Conservation (phyloP, 2,797 vertebrate genomes). For the Philypnodon macrostomus region DNA sequence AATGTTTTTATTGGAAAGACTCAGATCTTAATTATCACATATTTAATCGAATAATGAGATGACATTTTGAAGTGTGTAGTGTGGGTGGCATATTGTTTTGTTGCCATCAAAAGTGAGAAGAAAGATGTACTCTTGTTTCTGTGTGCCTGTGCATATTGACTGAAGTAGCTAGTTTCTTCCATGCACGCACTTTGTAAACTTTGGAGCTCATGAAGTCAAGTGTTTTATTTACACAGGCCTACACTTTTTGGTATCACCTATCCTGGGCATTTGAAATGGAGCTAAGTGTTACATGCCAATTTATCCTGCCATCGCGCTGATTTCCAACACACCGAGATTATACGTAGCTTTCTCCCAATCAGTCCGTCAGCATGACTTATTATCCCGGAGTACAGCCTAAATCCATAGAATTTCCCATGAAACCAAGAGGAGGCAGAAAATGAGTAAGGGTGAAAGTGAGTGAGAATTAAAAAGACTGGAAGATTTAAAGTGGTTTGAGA, state of each 20-base stretch:
- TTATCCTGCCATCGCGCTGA: conserved; percentile 13
- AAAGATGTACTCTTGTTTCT: too few relatives aligned
- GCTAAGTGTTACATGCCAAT: conserved; percentile 5
- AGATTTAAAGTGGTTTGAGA: conserved; percentile 38
- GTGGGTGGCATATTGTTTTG: too few relatives aligned
- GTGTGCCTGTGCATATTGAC: background rate
- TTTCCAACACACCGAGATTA: conserved; percentile 17
- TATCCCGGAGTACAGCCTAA: conserved; percentile 17
- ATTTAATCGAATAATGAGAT: too few relatives aligned
- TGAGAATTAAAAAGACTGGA: conserved; percentile 34
- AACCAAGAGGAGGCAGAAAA: conserved; percentile 34
- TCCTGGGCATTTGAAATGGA: conserved; percentile 1
- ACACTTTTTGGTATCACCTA: background rate
- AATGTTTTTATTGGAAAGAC: too few relatives aligned
- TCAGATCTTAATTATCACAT: too few relatives aligned
- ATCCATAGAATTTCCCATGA: conserved; percentile 26
- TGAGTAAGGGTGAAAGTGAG: conserved; percentile 30
- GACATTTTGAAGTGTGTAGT: too few relatives aligned
- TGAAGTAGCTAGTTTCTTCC: conserved; percentile 2
- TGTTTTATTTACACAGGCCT: conserved; percentile 13
- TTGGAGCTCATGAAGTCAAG: conserved; percentile 6
- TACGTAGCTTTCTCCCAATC: conserved; percentile 9
- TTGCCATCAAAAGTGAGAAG: too few relatives aligned
- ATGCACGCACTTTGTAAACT: conserved; percentile 4
- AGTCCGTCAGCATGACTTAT: conserved; percentile 24